phyloP scores from a whole-genome alignment of 2,888 invertebrate genomes.

The Tubiluchus corallicola region DNA sequence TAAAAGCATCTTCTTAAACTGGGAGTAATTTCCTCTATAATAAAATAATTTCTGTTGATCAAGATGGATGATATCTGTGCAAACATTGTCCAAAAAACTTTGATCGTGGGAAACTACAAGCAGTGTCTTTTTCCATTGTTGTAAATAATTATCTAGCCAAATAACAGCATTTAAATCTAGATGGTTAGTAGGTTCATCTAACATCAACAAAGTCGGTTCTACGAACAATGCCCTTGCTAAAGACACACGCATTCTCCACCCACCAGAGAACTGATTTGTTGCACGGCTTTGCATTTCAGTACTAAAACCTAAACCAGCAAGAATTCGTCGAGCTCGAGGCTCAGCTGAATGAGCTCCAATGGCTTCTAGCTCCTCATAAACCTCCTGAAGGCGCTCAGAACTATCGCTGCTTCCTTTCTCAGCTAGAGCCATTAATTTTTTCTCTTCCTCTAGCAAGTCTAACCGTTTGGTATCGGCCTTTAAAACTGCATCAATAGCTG shows the following conservation, averaged over 20 bases:
- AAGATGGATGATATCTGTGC: slow-evolving; percentile 93
- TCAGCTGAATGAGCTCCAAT: slow-evolving; percentile 97
- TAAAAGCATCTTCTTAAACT: slow-evolving; percentile 93
- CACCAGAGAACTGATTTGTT: slow-evolving; percentile 47
- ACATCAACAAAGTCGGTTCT: slow-evolving; percentile 84
- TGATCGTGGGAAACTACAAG: slow-evolving; percentile 99
- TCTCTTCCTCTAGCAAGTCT: slow-evolving; percentile 58
- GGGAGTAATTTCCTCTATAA: slow-evolving; percentile 55
- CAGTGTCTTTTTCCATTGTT: slow-evolving; percentile 96
- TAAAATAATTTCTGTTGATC: slow-evolving; percentile 84
- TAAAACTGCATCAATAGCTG: slow-evolving; percentile 79
- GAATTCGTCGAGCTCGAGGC: slow-evolving; percentile 77
- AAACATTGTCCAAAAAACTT: slow-evolving; percentile 96
- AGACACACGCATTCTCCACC: slow-evolving; percentile 99
- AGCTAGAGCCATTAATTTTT: slow-evolving; percentile 52
- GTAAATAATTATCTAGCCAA: slow-evolving; percentile 97
- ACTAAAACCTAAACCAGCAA: slow-evolving; percentile 86
- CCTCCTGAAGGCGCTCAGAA: slow-evolving; percentile 50
- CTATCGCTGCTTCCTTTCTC: slow-evolving; percentile 47
- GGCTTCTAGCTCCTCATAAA: slow-evolving; percentile 82
- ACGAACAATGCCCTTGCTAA: slow-evolving; percentile 86
- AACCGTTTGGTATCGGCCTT: slow-evolving; percentile 80
- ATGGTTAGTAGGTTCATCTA: slow-evolving; percentile 99
- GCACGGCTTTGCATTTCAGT: slow-evolving; percentile 64
- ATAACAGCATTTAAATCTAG: slow-evolving; percentile 98